A percentile compares a stretch with the other conserved stretches of the same genome.
Evolutionary conservation across 1,140 invertebrate genomes (phyloP).

Genomic region (Drosophila arizonae): DNA sequence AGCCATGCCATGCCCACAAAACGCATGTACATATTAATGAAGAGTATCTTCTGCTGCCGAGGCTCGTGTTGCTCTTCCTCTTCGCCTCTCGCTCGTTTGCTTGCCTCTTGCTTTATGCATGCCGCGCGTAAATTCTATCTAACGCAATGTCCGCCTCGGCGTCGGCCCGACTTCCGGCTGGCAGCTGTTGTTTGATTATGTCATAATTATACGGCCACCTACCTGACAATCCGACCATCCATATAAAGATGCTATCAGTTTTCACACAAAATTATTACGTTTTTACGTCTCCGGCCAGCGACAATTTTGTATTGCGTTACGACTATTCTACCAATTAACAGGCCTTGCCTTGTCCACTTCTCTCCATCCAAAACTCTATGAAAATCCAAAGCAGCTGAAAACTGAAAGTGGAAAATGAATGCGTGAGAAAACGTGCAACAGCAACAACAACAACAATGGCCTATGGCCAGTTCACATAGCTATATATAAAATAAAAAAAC

Average conservation of each 20-base stretch:
- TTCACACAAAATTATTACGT: conserved; percentile 66
- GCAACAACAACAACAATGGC: conserved; percentile 47
- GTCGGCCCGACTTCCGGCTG: conserved; percentile 36
- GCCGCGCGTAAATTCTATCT: conserved; percentile 25
- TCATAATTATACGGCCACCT: conserved; percentile 64
- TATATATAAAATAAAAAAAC: neutral
- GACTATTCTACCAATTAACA: conserved; percentile 73
- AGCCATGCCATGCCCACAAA: neutral
- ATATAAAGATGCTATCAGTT: conserved; percentile 69
- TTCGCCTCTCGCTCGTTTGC: too few relatives aligned
- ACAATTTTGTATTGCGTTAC: conserved; percentile 49
- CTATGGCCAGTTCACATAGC: conserved; percentile 54
- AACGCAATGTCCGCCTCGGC: conserved; percentile 13
- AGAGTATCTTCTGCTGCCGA: neutral
- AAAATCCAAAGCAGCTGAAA: conserved; percentile 62
- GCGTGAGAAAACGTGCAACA: conserved; percentile 70
- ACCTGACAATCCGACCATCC: conserved; percentile 30
- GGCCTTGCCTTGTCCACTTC: conserved; percentile 34
- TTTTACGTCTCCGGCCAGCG: conserved; percentile 28
- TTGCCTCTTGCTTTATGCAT: neutral
- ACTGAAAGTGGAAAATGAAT: conserved; percentile 79
- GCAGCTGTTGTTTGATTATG: conserved; percentile 52
- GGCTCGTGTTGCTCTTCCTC: neutral
- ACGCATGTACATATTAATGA: conserved; percentile 6
- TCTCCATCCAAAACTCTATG: conserved; percentile 61